Conservation (phyloP, 2,797 vertebrate species). For the Silurus aristotelis region DNA sequence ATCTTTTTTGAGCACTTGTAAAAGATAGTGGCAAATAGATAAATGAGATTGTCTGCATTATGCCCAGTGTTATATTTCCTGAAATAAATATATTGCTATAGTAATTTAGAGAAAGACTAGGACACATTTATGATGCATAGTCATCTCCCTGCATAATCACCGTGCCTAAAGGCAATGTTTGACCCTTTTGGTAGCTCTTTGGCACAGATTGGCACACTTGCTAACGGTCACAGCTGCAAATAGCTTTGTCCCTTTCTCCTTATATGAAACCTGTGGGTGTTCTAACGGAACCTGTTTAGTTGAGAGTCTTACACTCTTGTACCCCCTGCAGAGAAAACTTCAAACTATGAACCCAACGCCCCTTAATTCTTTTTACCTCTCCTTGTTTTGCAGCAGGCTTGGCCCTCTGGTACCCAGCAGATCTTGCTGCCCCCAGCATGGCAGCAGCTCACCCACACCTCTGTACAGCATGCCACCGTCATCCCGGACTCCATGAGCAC, state of each 20-base stretch:
- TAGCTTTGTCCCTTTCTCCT: conserved; percentile 56
- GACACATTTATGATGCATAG: not conserved
- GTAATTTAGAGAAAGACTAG: not conserved
- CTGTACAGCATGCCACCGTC: conserved; percentile 92
- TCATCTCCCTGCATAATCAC: conserved; percentile 7
- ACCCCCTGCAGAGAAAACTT: conserved; percentile 10
- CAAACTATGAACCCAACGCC: conserved; percentile 18
- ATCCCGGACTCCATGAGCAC: conserved; percentile 94
- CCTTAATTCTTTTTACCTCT: not conserved
- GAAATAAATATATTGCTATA: conserved; percentile 3
- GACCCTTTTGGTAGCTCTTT: conserved; percentile 52
- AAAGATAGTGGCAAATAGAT: conserved; percentile 3
- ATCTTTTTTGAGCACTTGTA: conserved; percentile 26
- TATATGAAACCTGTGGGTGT: conserved; percentile 41
- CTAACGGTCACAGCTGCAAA: conserved; percentile 54
- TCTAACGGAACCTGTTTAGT: conserved; percentile 40
- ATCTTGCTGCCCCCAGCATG: conserved; percentile 95
- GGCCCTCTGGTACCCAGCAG: conserved; percentile 96
- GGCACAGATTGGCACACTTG: conserved; percentile 50
- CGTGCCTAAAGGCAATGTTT: conserved; percentile 44
- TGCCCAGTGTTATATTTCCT: conserved; percentile 15
- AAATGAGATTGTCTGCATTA: conserved; percentile 23
- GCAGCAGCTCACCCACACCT: conserved; percentile 98
- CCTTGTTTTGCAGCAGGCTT: conserved; percentile 83
- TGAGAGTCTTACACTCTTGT: not conserved